Conservation (phyloP, 2,888 invertebrate genomes). For the Ormyrus thymus region DNA sequence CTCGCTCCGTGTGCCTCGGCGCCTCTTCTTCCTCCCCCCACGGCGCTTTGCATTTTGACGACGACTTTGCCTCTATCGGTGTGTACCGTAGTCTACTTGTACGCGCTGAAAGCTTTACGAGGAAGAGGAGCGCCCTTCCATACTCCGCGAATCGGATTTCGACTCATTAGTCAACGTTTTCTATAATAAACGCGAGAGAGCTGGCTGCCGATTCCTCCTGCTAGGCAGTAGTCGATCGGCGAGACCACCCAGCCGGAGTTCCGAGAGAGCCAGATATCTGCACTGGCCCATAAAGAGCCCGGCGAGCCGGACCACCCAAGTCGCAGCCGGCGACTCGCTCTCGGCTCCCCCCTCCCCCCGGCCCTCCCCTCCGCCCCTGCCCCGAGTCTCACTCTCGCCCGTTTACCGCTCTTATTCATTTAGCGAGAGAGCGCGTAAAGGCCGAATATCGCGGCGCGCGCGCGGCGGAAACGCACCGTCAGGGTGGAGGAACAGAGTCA, state of each 20-base stretch:
- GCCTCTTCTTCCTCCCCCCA: constrained; percentile 13
- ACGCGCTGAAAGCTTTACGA: constrained; percentile 54
- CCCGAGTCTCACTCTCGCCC: constrained; percentile 36
- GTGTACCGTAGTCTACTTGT: constrained; percentile 35
- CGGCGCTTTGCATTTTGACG: constrained; percentile 50
- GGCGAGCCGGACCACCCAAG: constrained; percentile 72
- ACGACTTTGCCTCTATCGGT: constrained; percentile 18
- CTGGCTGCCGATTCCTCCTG: constrained; percentile 23
- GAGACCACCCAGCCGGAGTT: constrained; percentile 68
- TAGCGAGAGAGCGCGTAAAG: constrained; percentile 14
- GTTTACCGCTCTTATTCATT: constrained; percentile 37
- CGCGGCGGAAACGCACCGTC: background rate
- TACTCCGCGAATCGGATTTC: background rate
- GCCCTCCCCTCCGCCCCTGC: background rate
- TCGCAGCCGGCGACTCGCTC: constrained; percentile 59
- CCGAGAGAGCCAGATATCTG: constrained; percentile 56
- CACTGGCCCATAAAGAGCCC: constrained; percentile 71
- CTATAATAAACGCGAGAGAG: background rate
- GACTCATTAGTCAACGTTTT: constrained; percentile 28
- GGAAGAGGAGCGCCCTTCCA: constrained; percentile 10
- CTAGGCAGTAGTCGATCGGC: constrained; percentile 71
- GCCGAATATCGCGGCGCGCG: constrained; percentile 15
- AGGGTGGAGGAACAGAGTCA: background rate
- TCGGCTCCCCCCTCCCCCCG: constrained; percentile 55
- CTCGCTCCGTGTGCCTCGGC: constrained; percentile 24